Conservation (phyloP, 2,113 vertebrate species). For the Ahaetulla prasina region DNA sequence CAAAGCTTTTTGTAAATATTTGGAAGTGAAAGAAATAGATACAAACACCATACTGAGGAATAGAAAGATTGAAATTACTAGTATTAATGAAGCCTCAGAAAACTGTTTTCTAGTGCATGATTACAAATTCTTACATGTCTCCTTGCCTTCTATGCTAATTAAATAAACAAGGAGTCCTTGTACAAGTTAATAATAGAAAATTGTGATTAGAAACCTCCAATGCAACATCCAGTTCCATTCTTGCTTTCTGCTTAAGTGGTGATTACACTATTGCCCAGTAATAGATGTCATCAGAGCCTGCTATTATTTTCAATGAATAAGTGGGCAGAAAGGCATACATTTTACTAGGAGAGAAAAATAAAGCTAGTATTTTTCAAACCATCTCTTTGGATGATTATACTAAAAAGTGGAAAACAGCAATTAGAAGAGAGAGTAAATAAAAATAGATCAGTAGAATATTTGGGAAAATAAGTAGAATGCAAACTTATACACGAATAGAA, state of each 20-base stretch:
- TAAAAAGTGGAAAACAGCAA: background rate
- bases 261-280: background rate
- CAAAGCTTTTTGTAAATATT: background rate
- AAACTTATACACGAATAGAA: background rate
- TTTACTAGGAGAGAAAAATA: background rate
- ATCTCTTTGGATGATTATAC: background rate
- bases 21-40: background rate
- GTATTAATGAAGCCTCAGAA: background rate
- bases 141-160: background rate
- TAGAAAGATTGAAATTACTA: background rate
- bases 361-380: background rate
- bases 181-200: background rate
- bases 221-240: background rate
- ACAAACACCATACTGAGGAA: accelerated
- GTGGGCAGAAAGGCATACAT: background rate
- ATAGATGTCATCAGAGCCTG: background rate
- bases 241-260: background rate
- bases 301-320: background rate
- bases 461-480: background rate
- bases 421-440: background rate
- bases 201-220: background rate
- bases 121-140: background rate
- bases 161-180: background rate
- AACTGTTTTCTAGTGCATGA: background rate
- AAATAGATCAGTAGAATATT: background rate